A percentile compares a stretch with the other conserved stretches of the same genome.
Conservation (phyloP, 1,140 invertebrate genomes). For the Gonatopus flavifemur region DNA sequence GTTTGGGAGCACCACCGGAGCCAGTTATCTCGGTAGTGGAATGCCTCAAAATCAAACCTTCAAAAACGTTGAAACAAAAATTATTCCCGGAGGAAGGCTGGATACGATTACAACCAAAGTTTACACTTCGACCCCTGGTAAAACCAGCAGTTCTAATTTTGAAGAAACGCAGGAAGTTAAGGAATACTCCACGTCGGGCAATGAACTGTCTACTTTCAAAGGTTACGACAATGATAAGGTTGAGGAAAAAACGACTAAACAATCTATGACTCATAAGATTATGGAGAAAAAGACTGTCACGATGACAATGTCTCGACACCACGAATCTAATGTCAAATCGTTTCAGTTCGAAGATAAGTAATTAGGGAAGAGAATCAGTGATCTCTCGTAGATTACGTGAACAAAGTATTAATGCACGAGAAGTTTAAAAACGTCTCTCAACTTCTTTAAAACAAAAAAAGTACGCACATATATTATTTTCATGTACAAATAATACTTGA, state of each 20-base stretch:
- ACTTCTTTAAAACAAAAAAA: too few relatives aligned
- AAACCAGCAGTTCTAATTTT: conserved; percentile 46
- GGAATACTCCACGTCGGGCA: conserved; percentile 39
- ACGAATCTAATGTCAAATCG: conserved; percentile 57
- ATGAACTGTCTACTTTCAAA: conserved; percentile 44
- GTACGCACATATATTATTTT: too few relatives aligned
- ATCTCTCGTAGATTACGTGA: too few relatives aligned
- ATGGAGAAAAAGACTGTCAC: conserved; percentile 60
- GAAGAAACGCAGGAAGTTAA: conserved; percentile 52
- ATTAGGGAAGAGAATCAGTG: too few relatives aligned
- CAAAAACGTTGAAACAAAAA: conserved; percentile 42
- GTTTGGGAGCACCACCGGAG: too few relatives aligned
- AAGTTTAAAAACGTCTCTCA: too few relatives aligned
- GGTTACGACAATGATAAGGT: conserved; percentile 45
- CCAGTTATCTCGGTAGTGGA: too few relatives aligned
- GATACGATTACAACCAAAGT: conserved; percentile 54
- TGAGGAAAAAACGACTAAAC: conserved; percentile 58
- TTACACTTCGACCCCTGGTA: conserved; percentile 48
- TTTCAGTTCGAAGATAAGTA: conserved; percentile 56
- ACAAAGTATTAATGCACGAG: too few relatives aligned
- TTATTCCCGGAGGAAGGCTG: conserved; percentile 37
- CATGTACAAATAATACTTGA: too few relatives aligned
- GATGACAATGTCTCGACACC: conserved; percentile 54
- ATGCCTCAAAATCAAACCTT: conserved; percentile 38
- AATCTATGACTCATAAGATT: conserved; percentile 58